Evolutionary conservation across 2,888 invertebrate genomes (phyloP).

Genomic region (Drosophila phalerata): DNA sequence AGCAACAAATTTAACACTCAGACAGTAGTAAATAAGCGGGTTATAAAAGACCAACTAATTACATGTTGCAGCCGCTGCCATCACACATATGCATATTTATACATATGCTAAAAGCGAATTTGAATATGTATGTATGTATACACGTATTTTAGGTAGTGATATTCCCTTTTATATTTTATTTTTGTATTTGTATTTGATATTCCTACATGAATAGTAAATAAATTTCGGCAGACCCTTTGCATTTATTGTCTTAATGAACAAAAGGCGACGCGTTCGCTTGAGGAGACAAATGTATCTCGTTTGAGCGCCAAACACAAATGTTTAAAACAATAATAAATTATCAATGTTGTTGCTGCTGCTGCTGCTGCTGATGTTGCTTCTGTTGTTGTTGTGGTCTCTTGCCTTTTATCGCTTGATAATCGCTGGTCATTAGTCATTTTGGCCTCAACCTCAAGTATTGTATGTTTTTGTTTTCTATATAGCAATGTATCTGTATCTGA

Average conservation of each 20-base stretch:
- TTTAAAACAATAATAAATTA: conserved; percentile 82
- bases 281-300: conserved; percentile 79
- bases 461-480: conserved; percentile 70
- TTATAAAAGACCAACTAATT: conserved; percentile 80
- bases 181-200: conserved; percentile 22
- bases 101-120: conserved; percentile 49
- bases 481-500: conserved; percentile 76
- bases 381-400: conserved; percentile 58
- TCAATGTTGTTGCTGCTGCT: conserved; percentile 47
- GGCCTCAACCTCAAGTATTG: conserved; percentile 81
- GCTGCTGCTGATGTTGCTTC: conserved; percentile 30
- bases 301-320: conserved; percentile 82
- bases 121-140: conserved; percentile 51
- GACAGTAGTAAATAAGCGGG: conserved; percentile 74
- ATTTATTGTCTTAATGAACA: conserved; percentile 76
- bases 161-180: conserved; percentile 24
- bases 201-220: conserved; percentile 27
- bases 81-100: conserved; percentile 33
- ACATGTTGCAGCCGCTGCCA: conserved; percentile 69
- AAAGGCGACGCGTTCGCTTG: conserved; percentile 55
- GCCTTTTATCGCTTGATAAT: conserved; percentile 84
- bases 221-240: conserved; percentile 44
- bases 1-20: conserved; percentile 72
- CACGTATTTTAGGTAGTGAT: conserved; percentile 20
- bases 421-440: conserved; percentile 84